These are phyloP conservation scores for Emydura subglobosa DNA, from an alignment of 2,113 vertebrate species.

Conservation along the genomic window DNA sequence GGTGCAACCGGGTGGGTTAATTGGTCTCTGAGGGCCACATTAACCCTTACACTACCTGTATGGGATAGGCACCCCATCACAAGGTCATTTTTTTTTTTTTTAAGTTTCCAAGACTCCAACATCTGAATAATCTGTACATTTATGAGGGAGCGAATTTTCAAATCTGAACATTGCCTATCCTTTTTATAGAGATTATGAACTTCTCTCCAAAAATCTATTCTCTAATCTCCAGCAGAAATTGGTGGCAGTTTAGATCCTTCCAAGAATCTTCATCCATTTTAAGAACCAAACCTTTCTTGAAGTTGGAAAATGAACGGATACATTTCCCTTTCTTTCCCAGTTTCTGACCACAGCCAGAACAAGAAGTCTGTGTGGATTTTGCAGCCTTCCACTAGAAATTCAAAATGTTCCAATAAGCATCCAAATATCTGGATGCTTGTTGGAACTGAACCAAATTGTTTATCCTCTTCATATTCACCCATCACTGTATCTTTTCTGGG, in stretches of 20 bases:
- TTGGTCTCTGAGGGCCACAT: neutral
- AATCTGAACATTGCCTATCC: neutral
- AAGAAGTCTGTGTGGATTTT: conserved; percentile 19
- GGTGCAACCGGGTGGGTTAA: neutral
- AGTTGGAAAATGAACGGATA: neutral
- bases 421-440: conserved; percentile 33
- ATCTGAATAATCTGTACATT: neutral
- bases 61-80: neutral
- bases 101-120: neutral
- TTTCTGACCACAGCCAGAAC: conserved; percentile 29
- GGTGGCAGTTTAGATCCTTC: neutral
- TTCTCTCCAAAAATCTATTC: neutral
- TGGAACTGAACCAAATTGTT: conserved; percentile 46
- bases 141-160: neutral
- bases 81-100: conserved; percentile 26
- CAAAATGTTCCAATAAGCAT: neutral
- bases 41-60: too few relatives aligned
- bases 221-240: neutral
- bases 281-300: neutral
- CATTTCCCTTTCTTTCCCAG: neutral
- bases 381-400: conserved; percentile 17
- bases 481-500: conserved; percentile 35
- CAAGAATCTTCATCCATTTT: neutral
- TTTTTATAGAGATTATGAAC: neutral
- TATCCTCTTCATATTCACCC: conserved; percentile 38